Evolutionary conservation across 1,140 invertebrate genomes (phyloP).

Genomic region (Schlechtendalia chinensis): DNA sequence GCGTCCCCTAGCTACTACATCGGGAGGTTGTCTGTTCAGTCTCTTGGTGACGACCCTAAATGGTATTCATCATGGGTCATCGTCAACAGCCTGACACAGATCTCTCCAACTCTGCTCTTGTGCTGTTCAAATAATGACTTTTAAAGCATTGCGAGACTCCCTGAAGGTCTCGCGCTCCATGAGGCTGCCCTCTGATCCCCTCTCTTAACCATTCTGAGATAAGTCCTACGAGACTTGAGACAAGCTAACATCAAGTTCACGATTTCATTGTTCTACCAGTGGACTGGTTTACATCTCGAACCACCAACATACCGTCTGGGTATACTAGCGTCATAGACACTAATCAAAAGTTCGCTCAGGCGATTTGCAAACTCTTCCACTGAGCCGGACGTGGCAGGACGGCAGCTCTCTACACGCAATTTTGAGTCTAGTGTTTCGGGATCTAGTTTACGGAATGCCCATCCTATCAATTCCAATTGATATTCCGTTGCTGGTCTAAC

Average conservation of each 20-base stretch:
- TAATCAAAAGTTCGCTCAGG: neutral
- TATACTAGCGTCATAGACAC: neutral
- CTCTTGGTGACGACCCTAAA: neutral
- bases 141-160: neutral
- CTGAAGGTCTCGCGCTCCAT: neutral
- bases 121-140: too few relatives aligned
- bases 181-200: neutral
- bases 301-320: neutral
- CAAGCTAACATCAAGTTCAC: neutral
- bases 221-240: neutral
- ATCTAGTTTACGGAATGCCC: neutral
- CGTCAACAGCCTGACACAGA: constrained; percentile 17
- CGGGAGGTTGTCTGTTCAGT: neutral
- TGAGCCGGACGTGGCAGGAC: neutral
- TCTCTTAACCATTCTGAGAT: neutral
- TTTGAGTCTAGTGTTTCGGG: neutral
- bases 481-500: neutral
- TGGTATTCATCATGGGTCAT: constrained; percentile 3
- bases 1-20: neutral
- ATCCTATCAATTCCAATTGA: too few relatives aligned
- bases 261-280: neutral
- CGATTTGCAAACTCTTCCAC: neutral
- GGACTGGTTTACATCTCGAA: neutral
- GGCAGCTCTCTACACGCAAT: too few relatives aligned
- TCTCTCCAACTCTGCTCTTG: constrained; percentile 8